Percentiles rank a stretch among this genome's conserved stretches.
phyloP scores from a whole-genome alignment of 1,140 invertebrate genomes.

The Yoshiicerus persimilis region DNA sequence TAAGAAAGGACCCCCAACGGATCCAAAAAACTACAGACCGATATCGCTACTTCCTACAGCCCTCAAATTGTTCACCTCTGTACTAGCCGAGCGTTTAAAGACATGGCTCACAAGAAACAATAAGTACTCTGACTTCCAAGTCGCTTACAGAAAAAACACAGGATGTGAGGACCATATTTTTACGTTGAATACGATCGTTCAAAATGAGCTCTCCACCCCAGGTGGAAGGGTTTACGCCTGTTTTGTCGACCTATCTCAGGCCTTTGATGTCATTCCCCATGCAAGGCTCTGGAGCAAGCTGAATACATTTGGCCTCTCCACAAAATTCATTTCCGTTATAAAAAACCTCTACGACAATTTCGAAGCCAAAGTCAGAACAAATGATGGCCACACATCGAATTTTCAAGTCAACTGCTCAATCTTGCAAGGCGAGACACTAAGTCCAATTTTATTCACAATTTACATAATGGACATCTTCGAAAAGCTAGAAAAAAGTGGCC shows the following conservation, averaged over 20 bases:
- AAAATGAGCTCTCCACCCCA: too few species aligned
- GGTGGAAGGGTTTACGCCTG: too few species aligned
- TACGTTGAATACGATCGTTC: too few species aligned
- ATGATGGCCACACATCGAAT: not conserved
- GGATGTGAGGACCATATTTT: too few species aligned
- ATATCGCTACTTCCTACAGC: not conserved
- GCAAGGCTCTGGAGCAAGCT: slow-evolving; percentile 23
- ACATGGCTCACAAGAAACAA: not conserved
- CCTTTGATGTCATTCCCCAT: slow-evolving; percentile 32
- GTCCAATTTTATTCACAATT: slow-evolving; percentile 42
- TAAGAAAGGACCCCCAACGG: not conserved
- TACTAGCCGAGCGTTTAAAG: not conserved
- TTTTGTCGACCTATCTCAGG: slow-evolving; percentile 25
- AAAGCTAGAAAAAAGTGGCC: not conserved
- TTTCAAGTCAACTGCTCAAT: slow-evolving; percentile 38
- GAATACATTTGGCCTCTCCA: not conserved
- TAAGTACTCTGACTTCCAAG: slow-evolving; percentile 44
- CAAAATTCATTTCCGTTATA: not conserved
- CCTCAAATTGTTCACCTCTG: not conserved
- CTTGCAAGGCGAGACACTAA: slow-evolving; percentile 48
- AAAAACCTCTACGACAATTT: not conserved
- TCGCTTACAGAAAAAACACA: too few species aligned
- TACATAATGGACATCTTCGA: slow-evolving; percentile 39
- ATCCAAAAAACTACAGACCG: not conserved
- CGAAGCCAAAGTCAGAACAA: not conserved